Conservation (phyloP, 2,113 vertebrate genomes). For the Hydrochoerus hydrochaeris region DNA sequence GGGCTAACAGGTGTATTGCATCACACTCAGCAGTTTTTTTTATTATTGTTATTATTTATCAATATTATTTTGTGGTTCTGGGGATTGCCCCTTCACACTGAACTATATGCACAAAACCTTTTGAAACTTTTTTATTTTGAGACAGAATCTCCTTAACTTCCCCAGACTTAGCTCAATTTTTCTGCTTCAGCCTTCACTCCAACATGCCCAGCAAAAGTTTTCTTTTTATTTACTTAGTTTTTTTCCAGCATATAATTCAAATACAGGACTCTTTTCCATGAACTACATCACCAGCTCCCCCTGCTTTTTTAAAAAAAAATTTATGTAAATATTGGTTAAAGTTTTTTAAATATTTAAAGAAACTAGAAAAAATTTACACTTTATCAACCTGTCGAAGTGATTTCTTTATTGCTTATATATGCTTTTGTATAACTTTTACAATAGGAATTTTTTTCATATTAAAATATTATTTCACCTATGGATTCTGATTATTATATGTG, state of each 20-base stretch:
- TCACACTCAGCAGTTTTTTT: background rate
- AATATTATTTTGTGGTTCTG: background rate
- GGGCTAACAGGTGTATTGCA: background rate
- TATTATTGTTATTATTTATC: background rate
- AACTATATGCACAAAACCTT: background rate
- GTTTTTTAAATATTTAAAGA: slow-evolving; percentile 28
- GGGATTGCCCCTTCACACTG: background rate
- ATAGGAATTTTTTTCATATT: background rate
- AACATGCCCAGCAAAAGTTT: background rate
- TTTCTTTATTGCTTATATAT: slow-evolving; percentile 39
- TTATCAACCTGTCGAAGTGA: background rate
- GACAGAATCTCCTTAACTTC: background rate
- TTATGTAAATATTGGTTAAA: background rate
- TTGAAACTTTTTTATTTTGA: background rate
- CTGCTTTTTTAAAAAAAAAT: background rate
- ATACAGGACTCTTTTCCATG: background rate
- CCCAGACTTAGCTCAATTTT: background rate
- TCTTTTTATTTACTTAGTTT: background rate
- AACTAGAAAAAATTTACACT: background rate
- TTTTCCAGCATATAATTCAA: background rate
- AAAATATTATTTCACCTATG: background rate
- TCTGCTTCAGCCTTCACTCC: background rate
- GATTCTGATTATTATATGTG: slow-evolving; percentile 45
- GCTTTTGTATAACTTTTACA: background rate
- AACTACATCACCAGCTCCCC: background rate